These are phyloP conservation scores for Caenorhabditis zanzibari DNA, from an alignment of 2,888 invertebrate genomes.

Conservation along the genomic window DNA sequence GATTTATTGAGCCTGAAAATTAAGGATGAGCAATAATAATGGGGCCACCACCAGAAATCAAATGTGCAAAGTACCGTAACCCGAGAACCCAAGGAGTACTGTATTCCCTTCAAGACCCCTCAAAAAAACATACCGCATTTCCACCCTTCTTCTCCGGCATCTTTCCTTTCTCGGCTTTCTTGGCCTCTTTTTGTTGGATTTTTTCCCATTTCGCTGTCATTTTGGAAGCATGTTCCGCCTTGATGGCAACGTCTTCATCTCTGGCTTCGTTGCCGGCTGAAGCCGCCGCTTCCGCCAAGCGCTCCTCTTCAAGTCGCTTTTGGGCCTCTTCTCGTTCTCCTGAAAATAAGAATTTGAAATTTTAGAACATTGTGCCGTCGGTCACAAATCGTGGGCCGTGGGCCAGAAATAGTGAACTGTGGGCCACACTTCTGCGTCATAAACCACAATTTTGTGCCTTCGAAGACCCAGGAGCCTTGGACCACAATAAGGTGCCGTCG, in stretches of 20 bases:
- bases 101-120: too few relatives aligned
- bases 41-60: conserved; percentile 10
- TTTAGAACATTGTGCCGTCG: too few relatives aligned
- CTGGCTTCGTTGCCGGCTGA: conserved; percentile 60
- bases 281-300: conserved; percentile 68
- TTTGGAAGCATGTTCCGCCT: conserved; percentile 83
- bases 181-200: conserved; percentile 83
- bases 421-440: too few relatives aligned
- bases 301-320: conserved; percentile 78
- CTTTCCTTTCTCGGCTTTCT: conserved; percentile 82
- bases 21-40: neutral
- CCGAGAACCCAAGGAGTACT: too few relatives aligned
- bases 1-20: conserved; percentile 54
- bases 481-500: too few relatives aligned
- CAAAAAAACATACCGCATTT: conserved; percentile 45
- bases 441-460: too few relatives aligned
- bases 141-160: conserved; percentile 79
- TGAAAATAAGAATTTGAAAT: conserved; percentile 65
- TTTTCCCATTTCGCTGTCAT: conserved; percentile 84
- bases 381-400: too few relatives aligned
- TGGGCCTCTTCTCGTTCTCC: conserved; percentile 81
- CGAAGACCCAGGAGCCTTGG: too few relatives aligned
- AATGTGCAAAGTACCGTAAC: neutral
- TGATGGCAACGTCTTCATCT: conserved; percentile 73
- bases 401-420: too few relatives aligned